phyloP scores from a whole-genome alignment of 2,888 invertebrate genomes.

The Lepidonotus clava region DNA sequence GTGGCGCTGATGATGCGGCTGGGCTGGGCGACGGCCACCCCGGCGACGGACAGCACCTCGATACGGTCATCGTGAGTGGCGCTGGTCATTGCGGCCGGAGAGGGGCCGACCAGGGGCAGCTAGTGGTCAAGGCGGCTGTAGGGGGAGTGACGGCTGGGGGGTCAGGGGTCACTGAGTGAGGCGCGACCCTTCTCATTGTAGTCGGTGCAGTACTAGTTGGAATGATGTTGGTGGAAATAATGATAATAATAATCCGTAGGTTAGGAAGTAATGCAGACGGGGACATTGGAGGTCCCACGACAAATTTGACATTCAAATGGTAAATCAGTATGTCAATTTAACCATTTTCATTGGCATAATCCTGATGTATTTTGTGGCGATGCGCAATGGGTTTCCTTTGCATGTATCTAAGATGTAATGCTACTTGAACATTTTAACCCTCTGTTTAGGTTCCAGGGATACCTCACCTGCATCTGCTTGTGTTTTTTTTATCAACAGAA shows the following conservation, averaged over 20 bases:
- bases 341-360: too few relatives aligned
- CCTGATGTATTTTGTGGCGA: too few relatives aligned
- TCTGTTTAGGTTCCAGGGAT: too few relatives aligned
- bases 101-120: background rate
- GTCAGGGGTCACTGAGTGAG: background rate
- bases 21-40: background rate
- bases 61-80: conserved; percentile 53
- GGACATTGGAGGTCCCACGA: too few relatives aligned
- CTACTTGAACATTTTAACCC: too few relatives aligned
- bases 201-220: background rate
- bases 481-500: too few relatives aligned
- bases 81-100: conserved; percentile 31
- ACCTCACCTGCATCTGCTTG: too few relatives aligned
- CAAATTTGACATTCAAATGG: too few relatives aligned
- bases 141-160: background rate
- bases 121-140: background rate
- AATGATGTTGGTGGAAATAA: background rate
- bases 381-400: too few relatives aligned
- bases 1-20: background rate
- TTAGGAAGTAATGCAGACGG: background rate
- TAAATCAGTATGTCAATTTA: too few relatives aligned
- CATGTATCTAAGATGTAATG: too few relatives aligned
- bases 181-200: background rate
- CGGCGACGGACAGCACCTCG: conserved; percentile 53
- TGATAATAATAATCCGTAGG: too few relatives aligned